A percentile compares a stretch with the other conserved stretches of the same genome.
phyloP scores from a whole-genome alignment of 2,113 vertebrate species.

The Saimiri boliviensis region DNA sequence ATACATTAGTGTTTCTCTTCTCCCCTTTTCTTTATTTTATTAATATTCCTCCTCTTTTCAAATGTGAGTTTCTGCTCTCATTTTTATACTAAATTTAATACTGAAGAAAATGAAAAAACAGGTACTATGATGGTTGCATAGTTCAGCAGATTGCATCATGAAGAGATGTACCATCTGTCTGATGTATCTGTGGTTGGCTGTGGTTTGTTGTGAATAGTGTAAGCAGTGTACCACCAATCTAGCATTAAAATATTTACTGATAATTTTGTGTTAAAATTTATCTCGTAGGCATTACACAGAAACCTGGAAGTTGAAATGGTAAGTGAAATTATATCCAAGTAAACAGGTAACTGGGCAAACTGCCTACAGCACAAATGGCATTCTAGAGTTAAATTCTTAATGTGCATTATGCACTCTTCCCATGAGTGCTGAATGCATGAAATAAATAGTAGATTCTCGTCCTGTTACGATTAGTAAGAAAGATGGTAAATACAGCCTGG shows the following conservation, averaged over 20 bases:
- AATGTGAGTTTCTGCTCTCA: not conserved
- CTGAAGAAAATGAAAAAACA: not conserved
- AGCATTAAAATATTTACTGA: not conserved
- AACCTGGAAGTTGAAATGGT: not conserved
- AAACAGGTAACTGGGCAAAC: not conserved
- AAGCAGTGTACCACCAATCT: not conserved
- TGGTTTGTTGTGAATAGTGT: not conserved
- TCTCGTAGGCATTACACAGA: not conserved
- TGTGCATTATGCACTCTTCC: not conserved
- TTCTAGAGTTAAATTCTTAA: not conserved
- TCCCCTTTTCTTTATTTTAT: not conserved
- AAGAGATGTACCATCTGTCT: conserved; percentile 72
- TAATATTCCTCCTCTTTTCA: not conserved
- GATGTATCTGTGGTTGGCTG: conserved; percentile 72
- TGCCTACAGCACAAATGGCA: not conserved
- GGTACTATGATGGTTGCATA: conserved; percentile 83
- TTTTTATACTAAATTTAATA: not conserved
- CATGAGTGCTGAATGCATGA: not conserved
- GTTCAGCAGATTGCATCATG: conserved; percentile 80
- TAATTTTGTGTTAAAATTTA: not conserved
- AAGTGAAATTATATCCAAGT: not conserved
- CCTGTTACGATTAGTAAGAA: not conserved
- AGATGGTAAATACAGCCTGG: conserved; percentile 66
- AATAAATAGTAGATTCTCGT: not conserved
- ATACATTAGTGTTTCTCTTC: not conserved